phyloP scores from a whole-genome alignment of 1,140 invertebrate species.

The Pogonus chalceus region DNA sequence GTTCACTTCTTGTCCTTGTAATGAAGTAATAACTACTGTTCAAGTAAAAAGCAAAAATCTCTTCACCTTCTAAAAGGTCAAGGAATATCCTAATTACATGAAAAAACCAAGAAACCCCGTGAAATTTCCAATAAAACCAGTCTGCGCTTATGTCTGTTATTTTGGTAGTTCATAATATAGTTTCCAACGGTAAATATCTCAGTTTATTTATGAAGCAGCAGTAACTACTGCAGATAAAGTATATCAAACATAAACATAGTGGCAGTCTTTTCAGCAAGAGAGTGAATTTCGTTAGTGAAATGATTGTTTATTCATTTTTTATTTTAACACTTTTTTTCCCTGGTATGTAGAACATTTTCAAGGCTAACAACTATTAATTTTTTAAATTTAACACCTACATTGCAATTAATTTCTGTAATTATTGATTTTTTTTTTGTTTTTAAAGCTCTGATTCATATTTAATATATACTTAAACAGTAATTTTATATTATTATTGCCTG shows the following conservation, averaged over 20 bases:
- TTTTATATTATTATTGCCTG: too few species aligned
- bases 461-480: too few species aligned
- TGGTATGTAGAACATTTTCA: neutral
- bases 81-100: neutral
- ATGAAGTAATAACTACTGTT: too few species aligned
- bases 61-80: conserved; percentile 5
- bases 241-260: too few species aligned
- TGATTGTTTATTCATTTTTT: neutral
- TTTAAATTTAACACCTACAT: too few species aligned
- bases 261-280: too few species aligned
- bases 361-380: neutral
- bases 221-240: too few species aligned
- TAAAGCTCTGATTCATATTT: too few species aligned
- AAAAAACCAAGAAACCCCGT: conserved; percentile 1
- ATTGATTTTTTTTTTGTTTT: too few species aligned
- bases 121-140: conserved; percentile 6
- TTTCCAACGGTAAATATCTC: neutral
- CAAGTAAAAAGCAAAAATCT: neutral
- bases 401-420: too few species aligned
- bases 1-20: too few species aligned
- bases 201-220: neutral
- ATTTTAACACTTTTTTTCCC: neutral
- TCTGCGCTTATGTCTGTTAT: neutral
- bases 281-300: too few species aligned
- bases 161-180: neutral